A percentile compares a stretch with the other conserved stretches of the same genome.
phyloP scores from a whole-genome alignment of 1,140 invertebrate species.

The Eumeta japonica region DNA sequence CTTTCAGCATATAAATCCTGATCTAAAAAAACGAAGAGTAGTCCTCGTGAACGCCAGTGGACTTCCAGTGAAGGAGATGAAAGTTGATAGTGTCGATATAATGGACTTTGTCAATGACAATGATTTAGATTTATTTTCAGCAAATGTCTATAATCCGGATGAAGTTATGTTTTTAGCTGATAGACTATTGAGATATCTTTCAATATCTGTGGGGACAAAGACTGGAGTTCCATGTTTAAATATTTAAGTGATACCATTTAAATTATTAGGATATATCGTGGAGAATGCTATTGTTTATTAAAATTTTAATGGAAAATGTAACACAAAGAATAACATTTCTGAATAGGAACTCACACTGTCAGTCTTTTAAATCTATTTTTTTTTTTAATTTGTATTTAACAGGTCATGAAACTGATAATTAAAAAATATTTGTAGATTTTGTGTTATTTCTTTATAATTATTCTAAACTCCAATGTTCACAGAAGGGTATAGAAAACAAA shows the following conservation, averaged over 20 bases:
- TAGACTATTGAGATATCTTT: constrained; percentile 36
- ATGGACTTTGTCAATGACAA: constrained; percentile 33
- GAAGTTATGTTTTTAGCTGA: constrained; percentile 28
- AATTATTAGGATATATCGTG: too few relatives aligned
- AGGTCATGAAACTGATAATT: too few relatives aligned
- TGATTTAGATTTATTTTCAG: constrained; percentile 37
- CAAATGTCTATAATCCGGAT: constrained; percentile 31
- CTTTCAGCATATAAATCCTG: constrained; percentile 35
- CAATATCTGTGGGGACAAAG: constrained; percentile 37
- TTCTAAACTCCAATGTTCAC: too few relatives aligned
- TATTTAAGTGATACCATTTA: constrained; percentile 24
- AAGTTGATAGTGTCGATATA: constrained; percentile 32
- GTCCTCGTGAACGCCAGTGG: constrained; percentile 39
- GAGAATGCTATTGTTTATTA: constrained; percentile 2
- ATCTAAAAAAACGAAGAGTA: constrained; percentile 31
- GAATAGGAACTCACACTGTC: too few relatives aligned
- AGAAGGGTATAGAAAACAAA: too few relatives aligned
- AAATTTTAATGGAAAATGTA: background rate
- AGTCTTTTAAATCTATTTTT: too few relatives aligned
- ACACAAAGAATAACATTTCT: constrained; percentile 26
- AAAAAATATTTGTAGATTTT: too few relatives aligned
- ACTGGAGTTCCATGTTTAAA: constrained; percentile 47
- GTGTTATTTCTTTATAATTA: too few relatives aligned
- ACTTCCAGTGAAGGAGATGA: constrained; percentile 34
- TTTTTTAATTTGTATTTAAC: too few relatives aligned